Evolutionary conservation across 2,113 vertebrate species (phyloP).

Genomic region (Danio rerio): DNA sequence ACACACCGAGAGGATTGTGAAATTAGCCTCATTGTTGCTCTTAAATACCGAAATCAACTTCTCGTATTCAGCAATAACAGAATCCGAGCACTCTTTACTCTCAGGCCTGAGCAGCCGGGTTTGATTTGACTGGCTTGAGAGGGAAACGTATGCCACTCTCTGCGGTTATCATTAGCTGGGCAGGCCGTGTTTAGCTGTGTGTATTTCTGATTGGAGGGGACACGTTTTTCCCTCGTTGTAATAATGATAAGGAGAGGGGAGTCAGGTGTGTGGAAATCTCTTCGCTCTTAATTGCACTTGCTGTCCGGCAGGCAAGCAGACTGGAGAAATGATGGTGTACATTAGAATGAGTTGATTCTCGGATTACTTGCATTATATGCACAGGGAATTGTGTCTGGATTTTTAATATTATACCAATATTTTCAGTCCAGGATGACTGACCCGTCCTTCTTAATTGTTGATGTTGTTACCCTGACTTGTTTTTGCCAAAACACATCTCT

Average conservation of each 20-base stretch:
- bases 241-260: slow-evolving; percentile 42
- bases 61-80: slow-evolving; percentile 43
- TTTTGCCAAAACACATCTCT: no score
- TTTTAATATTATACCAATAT: slow-evolving; percentile 7
- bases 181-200: slow-evolving; percentile 18
- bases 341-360: slow-evolving; percentile 35
- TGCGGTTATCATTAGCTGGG: slow-evolving; percentile 41
- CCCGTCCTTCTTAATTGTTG: slow-evolving; percentile 2
- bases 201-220: slow-evolving; percentile 36
- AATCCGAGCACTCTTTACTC: not conserved
- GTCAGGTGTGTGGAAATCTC: slow-evolving; percentile 57
- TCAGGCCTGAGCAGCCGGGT: not conserved
- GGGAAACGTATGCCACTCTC: slow-evolving; percentile 2
- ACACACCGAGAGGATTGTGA: slow-evolving; percentile 49
- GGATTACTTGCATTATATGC: slow-evolving; percentile 48
- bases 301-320: slow-evolving; percentile 4
- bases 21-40: slow-evolving; percentile 57
- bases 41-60: slow-evolving; percentile 53
- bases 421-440: slow-evolving; percentile 2
- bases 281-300: slow-evolving; percentile 46
- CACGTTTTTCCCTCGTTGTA: slow-evolving; percentile 16
- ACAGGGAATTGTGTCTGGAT: slow-evolving; percentile 28
- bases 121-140: slow-evolving; percentile 15
- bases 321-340: not conserved
- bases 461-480: not conserved